Evolutionary conservation across 1,140 invertebrate genomes (phyloP).

Genomic region (Calephelis nemesis): DNA sequence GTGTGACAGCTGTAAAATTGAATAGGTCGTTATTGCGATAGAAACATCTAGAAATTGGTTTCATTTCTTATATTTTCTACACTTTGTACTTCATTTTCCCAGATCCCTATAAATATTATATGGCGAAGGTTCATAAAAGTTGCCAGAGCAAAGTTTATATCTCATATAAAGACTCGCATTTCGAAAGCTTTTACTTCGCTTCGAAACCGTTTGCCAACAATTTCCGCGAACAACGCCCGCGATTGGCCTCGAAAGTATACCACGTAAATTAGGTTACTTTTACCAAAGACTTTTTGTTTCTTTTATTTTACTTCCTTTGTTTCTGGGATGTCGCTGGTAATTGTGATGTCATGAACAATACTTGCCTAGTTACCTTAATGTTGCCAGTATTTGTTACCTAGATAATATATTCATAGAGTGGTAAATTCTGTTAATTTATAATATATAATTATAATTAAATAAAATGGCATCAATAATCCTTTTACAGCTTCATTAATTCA

Average conservation of each 20-base stretch:
- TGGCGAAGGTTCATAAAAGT: not conserved
- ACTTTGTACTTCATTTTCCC: not conserved
- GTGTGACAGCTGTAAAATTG: not conserved
- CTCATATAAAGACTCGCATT: not conserved
- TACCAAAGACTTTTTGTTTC: conserved; percentile 38
- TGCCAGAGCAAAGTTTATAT: not conserved
- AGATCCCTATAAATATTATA: not conserved
- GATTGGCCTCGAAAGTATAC: not conserved
- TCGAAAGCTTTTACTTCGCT: conserved; percentile 21
- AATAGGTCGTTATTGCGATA: conserved; percentile 1
- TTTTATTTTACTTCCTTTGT: conserved; percentile 24
- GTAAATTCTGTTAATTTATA: too few species aligned
- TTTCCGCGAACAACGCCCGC: not conserved
- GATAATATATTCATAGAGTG: too few species aligned
- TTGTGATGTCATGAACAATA: conserved; percentile 9
- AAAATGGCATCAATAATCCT: too few species aligned
- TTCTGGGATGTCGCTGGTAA: not conserved
- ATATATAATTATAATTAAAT: too few species aligned
- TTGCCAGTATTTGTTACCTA: too few species aligned
- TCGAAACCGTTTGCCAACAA: conserved; percentile 40
- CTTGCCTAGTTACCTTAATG: too few species aligned
- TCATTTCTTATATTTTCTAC: conserved; percentile 4
- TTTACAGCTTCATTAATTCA: too few species aligned
- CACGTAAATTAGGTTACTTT: conserved; percentile 54
- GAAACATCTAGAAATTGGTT: not conserved